Evolutionary conservation across 2,113 vertebrate species (phyloP).

Genomic region (Ctenodactylus gundi): DNA sequence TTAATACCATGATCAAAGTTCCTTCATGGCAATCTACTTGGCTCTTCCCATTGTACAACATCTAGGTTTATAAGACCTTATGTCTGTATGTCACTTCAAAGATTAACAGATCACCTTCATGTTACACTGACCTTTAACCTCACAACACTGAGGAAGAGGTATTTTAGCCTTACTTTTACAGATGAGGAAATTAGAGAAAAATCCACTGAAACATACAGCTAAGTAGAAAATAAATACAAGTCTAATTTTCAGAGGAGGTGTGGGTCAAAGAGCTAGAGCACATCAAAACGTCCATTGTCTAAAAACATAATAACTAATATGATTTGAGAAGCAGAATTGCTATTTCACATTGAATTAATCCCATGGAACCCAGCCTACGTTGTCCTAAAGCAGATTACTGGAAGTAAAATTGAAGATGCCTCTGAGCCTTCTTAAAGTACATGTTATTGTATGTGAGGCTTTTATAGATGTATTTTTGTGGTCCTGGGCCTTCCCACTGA

Average conservation of each 20-base stretch:
- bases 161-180: not conserved
- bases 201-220: not conserved
- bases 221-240: constrained; percentile 53
- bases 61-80: not conserved
- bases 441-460: constrained; percentile 10
- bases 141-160: not conserved
- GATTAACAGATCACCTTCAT: not conserved
- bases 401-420: constrained; percentile 54
- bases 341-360: constrained; percentile 57
- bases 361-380: constrained; percentile 31
- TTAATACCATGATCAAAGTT: constrained; percentile 12
- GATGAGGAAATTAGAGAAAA: constrained; percentile 28
- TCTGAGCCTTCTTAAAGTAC: constrained; percentile 51
- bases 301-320: constrained; percentile 39
- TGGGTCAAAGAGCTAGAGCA: constrained; percentile 8
- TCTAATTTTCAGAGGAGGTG: constrained; percentile 29
- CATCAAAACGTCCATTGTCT: constrained; percentile 45
- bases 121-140: not conserved
- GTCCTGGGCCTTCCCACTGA: too few species aligned
- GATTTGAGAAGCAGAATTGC: constrained; percentile 48
- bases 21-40: not conserved
- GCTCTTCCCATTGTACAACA: not conserved
- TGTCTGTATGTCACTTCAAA: not conserved
- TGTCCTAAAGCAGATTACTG: constrained; percentile 54
- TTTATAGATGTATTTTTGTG: constrained; percentile 18